Base-by-base conservation (phyloP, 1,140 invertebrate genomes). In the Drosophila oshimai region DNA sequence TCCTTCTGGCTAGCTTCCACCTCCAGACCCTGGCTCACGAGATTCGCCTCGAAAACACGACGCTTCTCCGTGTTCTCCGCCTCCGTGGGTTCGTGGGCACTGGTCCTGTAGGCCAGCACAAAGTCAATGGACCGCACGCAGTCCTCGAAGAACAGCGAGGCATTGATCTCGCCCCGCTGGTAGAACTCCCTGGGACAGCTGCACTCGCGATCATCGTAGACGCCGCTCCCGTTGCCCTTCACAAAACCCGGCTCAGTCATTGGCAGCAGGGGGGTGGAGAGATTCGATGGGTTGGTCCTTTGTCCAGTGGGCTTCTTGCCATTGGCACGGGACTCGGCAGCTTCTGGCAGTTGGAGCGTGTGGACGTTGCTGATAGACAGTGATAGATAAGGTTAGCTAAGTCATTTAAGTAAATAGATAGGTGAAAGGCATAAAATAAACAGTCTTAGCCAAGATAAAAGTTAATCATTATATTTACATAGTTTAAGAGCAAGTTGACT, bases 121-220 rank as follows among this genome's bases (percentile, higher is more conserved):
- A 95, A 97, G 91, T 96, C 95, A 70, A 96, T 94, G 2, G 94
- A 94, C 15, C 94, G 91, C 1, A 93, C 90, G 3, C 93, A 94
- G 90, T 96, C 95, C 36, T 92, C 92, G 86, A 96, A 95, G 51
- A 92, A 94, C 55, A 95, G 90, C 2, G 93, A 93, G 0, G 92
- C 92, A 74, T 93, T 91, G 20, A 74, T 41, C 41, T 87, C 69
- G 5, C 29, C 45, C 65, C 78, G 72, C 47, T 77, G 62, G 17
- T 73, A 84, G 33, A 83, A 89, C 24, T 87, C 89, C 37, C 49
- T 57, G 13, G 89, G 84, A 18, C 74, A 83, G 29, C 78, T 84
- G 57, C 79, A 84, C 13, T 88, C 78, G 45, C 78, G 77, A 51
- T 87, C 83, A 78, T 87, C 77, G 58, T 87, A 81, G 22, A 24